phyloP scores from a whole-genome alignment of 2,797 vertebrate genomes.

The Chanos chanos region DNA sequence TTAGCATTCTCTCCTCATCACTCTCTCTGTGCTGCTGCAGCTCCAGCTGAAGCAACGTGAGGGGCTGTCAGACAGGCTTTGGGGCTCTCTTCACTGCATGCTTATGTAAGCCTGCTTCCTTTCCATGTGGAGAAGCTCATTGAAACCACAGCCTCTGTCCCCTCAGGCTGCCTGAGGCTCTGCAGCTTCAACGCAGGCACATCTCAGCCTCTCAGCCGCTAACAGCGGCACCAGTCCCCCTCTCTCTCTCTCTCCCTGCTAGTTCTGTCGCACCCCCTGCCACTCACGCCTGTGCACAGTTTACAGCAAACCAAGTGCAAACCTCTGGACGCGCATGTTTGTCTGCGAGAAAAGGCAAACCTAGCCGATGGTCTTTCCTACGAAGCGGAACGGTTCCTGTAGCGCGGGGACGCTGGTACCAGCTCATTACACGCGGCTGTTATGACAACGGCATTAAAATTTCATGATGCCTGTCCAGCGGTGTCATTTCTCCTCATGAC shows the following conservation, averaged over 20 bases:
- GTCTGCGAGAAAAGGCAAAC: no score
- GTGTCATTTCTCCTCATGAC: background rate
- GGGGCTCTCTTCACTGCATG: no score
- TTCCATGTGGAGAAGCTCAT: constrained; percentile 7
- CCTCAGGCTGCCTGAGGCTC: constrained; percentile 12
- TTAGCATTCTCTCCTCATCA: no score
- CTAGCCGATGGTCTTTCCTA: no score
- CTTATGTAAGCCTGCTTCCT: constrained; percentile 25
- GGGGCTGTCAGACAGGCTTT: constrained; percentile 14
- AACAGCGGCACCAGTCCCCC: background rate
- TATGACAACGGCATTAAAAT: no score
- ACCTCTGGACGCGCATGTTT: no score
- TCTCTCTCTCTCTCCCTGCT: background rate
- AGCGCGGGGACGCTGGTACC: no score
- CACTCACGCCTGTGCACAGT: background rate
- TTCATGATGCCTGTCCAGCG: background rate
- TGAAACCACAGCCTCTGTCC: background rate
- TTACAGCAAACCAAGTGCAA: no score
- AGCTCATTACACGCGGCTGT: no score
- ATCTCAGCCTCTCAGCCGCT: constrained; percentile 8
- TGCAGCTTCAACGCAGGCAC: constrained; percentile 18
- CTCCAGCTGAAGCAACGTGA: constrained; percentile 20
- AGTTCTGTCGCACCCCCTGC: background rate
- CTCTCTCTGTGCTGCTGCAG: constrained; percentile 13
- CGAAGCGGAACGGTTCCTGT: no score